A percentile compares a stretch with the other conserved stretches of the same genome.
phyloP scores from a whole-genome alignment of 2,113 vertebrate genomes.

The Elanus axillaris region DNA sequence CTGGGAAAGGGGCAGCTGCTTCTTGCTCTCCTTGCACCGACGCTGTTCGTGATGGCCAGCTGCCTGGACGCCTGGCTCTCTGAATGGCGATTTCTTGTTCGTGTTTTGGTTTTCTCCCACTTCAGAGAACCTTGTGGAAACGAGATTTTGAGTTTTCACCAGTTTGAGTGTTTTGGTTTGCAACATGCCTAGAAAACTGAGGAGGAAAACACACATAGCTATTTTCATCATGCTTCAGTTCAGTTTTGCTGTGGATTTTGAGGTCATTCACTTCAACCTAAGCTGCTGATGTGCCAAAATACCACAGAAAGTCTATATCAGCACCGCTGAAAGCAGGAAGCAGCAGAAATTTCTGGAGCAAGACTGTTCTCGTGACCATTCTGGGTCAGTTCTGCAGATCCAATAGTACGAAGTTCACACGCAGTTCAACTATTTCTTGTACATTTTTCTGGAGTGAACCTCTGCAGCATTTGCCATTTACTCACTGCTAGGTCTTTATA shows the following conservation, averaged over 20 bases:
- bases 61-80: rapidly evolving
- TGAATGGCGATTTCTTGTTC: neutral
- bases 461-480: neutral
- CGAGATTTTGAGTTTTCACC: neutral
- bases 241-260: neutral
- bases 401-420: neutral
- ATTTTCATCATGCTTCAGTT: neutral
- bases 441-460: neutral
- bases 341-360: neutral
- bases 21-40: neutral
- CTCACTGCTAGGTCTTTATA: neutral
- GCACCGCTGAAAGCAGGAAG: neutral
- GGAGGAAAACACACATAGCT: neutral
- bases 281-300: neutral
- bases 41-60: neutral
- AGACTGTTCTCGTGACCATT: neutral
- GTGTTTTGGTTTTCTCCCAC: neutral
- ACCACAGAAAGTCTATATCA: neutral
- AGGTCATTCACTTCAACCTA: neutral
- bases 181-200: neutral
- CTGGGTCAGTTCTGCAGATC: neutral
- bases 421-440: neutral
- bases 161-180: neutral
- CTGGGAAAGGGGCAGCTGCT: neutral
- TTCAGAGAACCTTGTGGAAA: neutral